Percentiles rank a stretch among this genome's conserved stretches.
Conservation (phyloP, 1,140 invertebrate species). For the Bombus pascuorum region DNA sequence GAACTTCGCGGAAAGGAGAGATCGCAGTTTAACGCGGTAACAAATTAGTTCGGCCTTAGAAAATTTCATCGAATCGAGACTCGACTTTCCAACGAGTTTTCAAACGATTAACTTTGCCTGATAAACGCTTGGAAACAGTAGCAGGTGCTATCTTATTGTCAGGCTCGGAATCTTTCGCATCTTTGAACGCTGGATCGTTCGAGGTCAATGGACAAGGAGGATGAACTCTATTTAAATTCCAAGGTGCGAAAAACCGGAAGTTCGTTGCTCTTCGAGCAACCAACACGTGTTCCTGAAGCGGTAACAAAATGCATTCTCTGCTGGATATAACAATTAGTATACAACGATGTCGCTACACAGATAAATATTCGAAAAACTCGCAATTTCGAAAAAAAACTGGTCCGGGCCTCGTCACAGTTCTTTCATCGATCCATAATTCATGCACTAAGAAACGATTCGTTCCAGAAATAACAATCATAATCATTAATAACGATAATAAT, state of each 20-base stretch:
- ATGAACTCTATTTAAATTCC: not conserved
- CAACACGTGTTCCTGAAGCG: constrained; percentile 49
- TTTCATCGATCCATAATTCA: constrained; percentile 51
- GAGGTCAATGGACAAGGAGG: not conserved
- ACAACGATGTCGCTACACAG: constrained; percentile 64
- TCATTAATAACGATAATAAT: constrained; percentile 1
- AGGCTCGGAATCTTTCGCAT: not conserved
- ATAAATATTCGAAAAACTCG: constrained; percentile 52
- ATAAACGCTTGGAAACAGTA: not conserved
- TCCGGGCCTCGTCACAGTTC: constrained; percentile 45
- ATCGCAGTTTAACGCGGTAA: not conserved
- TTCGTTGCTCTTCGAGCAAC: constrained; percentile 2
- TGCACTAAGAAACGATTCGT: constrained; percentile 67
- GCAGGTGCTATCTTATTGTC: no score
- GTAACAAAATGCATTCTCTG: constrained; percentile 57
- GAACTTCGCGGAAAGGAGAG: not conserved
- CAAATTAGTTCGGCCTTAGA: not conserved
- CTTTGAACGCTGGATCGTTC: not conserved
- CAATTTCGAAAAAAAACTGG: constrained; percentile 36
- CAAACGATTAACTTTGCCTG: not conserved
- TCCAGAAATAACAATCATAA: constrained; percentile 62
- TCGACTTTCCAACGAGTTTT: not conserved
- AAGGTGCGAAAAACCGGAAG: not conserved
- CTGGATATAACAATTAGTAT: constrained; percentile 44
- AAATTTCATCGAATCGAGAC: not conserved